Percentiles rank a stretch among this genome's conserved stretches.
These are phyloP conservation scores for Callithrix jacchus DNA, from an alignment of 2,113 vertebrate species.

Conservation along the genomic window DNA sequence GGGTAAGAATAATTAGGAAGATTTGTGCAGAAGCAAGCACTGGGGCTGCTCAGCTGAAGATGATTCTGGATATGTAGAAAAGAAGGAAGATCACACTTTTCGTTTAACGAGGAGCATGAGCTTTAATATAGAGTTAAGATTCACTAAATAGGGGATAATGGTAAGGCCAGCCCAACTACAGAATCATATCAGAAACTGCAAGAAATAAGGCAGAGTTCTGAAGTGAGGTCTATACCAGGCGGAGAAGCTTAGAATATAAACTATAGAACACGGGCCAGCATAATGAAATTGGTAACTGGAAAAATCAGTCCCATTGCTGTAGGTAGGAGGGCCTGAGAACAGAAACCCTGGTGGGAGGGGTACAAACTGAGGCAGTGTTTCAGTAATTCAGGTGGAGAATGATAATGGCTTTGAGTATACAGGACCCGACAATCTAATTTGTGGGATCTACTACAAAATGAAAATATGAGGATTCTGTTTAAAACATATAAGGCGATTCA, in stretches of 20 bases:
- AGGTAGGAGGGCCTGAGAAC: fast-evolving
- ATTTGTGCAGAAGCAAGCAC: not conserved
- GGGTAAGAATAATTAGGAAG: not conserved
- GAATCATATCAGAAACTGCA: not conserved
- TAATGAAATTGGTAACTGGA: not conserved
- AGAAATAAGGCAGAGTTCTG: not conserved
- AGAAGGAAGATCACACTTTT: not conserved
- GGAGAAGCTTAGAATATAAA: not conserved
- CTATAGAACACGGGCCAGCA: not conserved
- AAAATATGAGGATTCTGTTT: not conserved
- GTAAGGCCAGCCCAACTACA: not conserved
- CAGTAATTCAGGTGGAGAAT: not conserved
- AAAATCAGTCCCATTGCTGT: not conserved
- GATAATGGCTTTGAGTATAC: not conserved
- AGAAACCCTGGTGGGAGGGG: not conserved
- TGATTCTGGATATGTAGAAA: not conserved
- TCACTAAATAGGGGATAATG: not conserved
- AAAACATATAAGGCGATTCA: not conserved
- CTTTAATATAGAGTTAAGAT: not conserved
- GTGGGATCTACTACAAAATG: not conserved
- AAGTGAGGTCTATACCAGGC: not conserved
- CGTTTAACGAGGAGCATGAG: not conserved
- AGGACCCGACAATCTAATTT: not conserved
- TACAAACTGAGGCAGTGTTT: not conserved
- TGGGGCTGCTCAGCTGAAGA: not conserved